These are phyloP conservation scores for Dreissena polymorpha DNA, from an alignment of 1,140 invertebrate genomes.

Conservation along the genomic window DNA sequence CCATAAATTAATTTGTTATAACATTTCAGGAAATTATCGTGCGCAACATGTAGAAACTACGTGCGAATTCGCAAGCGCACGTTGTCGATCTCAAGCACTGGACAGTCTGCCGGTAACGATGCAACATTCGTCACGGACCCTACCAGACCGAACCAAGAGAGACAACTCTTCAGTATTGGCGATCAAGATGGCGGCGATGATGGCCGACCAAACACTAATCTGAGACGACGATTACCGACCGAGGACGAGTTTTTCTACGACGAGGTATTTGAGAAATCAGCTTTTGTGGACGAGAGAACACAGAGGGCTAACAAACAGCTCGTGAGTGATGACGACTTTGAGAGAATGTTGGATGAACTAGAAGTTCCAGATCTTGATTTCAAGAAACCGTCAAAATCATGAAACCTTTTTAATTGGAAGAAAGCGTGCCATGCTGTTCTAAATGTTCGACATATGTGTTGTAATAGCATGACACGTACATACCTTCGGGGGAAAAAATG, in stretches of 20 bases:
- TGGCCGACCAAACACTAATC: slow-evolving; percentile 9
- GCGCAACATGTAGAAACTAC: slow-evolving; percentile 13
- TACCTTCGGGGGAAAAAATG: no score
- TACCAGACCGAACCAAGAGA: background rate
- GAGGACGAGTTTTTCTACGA: slow-evolving; percentile 43
- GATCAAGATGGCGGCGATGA: slow-evolving; percentile 44
- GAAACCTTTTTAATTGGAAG: no score
- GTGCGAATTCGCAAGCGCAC: background rate
- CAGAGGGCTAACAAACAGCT: slow-evolving; percentile 33
- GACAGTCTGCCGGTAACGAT: slow-evolving; percentile 18
- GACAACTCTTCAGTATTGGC: slow-evolving; percentile 39
- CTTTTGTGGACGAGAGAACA: slow-evolving; percentile 39
- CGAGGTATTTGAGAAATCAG: slow-evolving; percentile 38
- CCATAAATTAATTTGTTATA: background rate
- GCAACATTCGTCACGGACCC: slow-evolving; percentile 14
- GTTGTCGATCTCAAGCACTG: slow-evolving; percentile 25
- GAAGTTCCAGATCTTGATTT: slow-evolving; percentile 38
- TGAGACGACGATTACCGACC: background rate
- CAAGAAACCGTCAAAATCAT: slow-evolving; percentile 14
- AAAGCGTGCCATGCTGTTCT: no score
- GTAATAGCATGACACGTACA: no score
- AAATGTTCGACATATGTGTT: no score
- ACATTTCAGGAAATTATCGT: background rate
- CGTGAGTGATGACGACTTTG: slow-evolving; percentile 6
- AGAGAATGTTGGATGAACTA: background rate